These are phyloP conservation scores for Microvelia longipes DNA, from an alignment of 1,140 invertebrate genomes.

Conservation along the genomic window DNA sequence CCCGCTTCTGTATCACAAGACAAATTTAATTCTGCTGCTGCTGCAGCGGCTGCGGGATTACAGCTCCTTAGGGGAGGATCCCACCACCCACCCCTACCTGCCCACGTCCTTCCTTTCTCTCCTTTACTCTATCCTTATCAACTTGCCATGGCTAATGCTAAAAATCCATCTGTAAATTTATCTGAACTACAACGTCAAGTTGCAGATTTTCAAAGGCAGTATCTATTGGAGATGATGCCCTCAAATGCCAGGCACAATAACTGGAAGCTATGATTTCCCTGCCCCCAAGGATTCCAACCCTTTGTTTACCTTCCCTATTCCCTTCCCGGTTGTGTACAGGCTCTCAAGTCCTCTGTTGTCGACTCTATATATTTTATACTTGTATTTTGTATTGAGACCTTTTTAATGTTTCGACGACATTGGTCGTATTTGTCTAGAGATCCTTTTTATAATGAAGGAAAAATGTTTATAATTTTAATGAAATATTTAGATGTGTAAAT, in stretches of 20 bases:
- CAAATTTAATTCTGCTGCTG: slow-evolving; percentile 51
- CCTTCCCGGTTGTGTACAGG: background rate
- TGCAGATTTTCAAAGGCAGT: slow-evolving; percentile 82
- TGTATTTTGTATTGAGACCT: background rate
- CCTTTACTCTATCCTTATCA: slow-evolving; percentile 75
- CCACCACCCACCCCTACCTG: slow-evolving; percentile 35
- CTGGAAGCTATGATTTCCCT: slow-evolving; percentile 19
- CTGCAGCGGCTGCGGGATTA: slow-evolving; percentile 65
- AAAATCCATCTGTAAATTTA: slow-evolving; percentile 36
- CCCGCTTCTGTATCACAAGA: slow-evolving; percentile 41
- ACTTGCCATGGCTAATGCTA: slow-evolving; percentile 52
- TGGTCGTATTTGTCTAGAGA: background rate
- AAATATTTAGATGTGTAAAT: background rate
- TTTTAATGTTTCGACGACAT: background rate
- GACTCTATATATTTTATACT: background rate
- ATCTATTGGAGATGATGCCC: slow-evolving; percentile 90
- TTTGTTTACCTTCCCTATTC: background rate
- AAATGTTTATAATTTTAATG: background rate
- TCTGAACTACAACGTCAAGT: slow-evolving; percentile 61
- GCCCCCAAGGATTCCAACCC: background rate
- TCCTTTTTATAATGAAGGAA: background rate
- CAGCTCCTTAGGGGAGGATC: slow-evolving; percentile 37
- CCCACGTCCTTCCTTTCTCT: slow-evolving; percentile 70
- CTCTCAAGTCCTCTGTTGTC: background rate
- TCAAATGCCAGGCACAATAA: slow-evolving; percentile 14